Base-by-base conservation (phyloP, 2,888 invertebrate species). In the Deroplatys truncata region DNA sequence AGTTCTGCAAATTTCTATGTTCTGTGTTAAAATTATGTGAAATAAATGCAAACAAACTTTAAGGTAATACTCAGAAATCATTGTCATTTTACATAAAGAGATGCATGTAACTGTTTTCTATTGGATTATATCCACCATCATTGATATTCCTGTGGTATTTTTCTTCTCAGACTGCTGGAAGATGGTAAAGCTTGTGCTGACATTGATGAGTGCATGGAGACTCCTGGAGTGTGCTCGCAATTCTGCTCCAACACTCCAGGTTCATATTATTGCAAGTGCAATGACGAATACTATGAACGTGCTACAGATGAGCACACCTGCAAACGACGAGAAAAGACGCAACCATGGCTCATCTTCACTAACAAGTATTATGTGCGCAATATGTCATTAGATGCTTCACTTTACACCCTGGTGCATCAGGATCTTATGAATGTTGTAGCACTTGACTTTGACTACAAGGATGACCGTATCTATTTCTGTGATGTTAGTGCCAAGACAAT, bases 341-440 rank as follows among this genome's bases (percentile, higher is more conserved):
- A 95, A 56, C 98, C 98, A 0, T 99, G 98, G 98, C 93, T 99
- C 28, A 95, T 99, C 89, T 98, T 99, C 93, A 98, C 98, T 25
- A 99, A 99, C 93, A 98, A 99, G 92, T 99, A 99, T 93, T 99
- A 99, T 93, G 97, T 99, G 2, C 95, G 99, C 88, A 99, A 99
- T 92, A 97, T 99, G 96, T 98, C 98, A 0, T 95, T 96, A 0
- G 99, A 99, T 93, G 99, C 98, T 0, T 94, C 95, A 8, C 94
- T 95, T 16, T 99, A 99, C 93, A 97, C 96, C 92, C 94, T 98
- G 28, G 96, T 98, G 92, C 98, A 98, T 92, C 98, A 98, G 93
- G 99, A 99, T 92, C 95, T 99, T 31, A 97, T 98, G 94, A 99
- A 99, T 93, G 99, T 98, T 0, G 99, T 99, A 0, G 99, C 99